Conservation (phyloP, 1,140 invertebrate genomes). For the Procambarus clarkii region DNA sequence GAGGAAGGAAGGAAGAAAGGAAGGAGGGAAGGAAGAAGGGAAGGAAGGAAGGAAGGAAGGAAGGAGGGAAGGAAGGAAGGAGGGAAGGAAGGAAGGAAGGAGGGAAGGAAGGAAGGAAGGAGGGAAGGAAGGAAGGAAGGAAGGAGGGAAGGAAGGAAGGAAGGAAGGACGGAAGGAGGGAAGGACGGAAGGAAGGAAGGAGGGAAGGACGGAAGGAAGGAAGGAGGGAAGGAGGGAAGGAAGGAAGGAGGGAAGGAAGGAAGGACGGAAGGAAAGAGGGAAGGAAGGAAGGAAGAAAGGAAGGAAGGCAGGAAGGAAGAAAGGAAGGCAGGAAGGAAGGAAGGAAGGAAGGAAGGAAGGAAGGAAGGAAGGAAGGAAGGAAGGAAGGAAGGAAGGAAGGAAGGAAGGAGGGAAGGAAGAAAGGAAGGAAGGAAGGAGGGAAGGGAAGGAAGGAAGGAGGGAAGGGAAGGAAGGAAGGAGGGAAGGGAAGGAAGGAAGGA, state of each 20-base stretch:
- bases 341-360: not conserved
- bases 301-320: not conserved
- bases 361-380: not conserved
- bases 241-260: not conserved
- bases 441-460: not conserved
- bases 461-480: not conserved
- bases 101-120: not conserved
- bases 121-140: not conserved
- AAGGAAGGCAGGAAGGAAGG: not conserved
- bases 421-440: not conserved
- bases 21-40: not conserved
- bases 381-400: not conserved
- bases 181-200: not conserved
- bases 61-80: not conserved
- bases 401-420: not conserved
- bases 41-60: not conserved
- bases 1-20: not conserved
- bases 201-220: not conserved
- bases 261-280: not conserved
- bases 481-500: not conserved
- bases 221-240: not conserved
- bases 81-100: not conserved
- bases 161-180: not conserved
- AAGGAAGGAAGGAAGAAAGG: not conserved
- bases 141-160: not conserved